A percentile compares a stretch with the other conserved stretches of the same genome.
Evolutionary conservation across 2,888 invertebrate genomes (phyloP).

Genomic region (Quadriops clusia): DNA sequence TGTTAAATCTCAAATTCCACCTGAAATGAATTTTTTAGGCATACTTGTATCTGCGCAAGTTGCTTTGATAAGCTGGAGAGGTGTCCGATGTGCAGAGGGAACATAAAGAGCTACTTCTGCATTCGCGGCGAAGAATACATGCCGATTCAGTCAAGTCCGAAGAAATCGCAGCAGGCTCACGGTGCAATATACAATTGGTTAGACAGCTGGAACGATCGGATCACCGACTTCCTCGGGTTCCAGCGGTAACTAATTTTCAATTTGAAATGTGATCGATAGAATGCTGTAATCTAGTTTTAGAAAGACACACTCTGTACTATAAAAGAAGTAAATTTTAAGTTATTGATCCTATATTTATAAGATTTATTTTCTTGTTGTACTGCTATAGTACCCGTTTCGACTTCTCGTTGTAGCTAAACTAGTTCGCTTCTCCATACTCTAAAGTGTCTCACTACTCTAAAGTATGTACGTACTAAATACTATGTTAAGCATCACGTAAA

Average conservation of each 20-base stretch:
- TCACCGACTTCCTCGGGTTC: conserved; percentile 65
- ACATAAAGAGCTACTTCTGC: conserved; percentile 74
- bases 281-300: no score
- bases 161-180: conserved; percentile 21
- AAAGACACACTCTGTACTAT: no score
- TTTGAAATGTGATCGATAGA: no score
- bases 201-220: conserved; percentile 56
- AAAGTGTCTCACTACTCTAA: no score
- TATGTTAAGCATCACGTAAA: no score
- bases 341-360: no score
- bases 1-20: background rate
- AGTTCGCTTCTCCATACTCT: no score
- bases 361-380: no score
- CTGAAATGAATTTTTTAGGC: conserved; percentile 45
- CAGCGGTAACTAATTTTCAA: conserved; percentile 35
- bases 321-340: no score
- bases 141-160: conserved; percentile 39
- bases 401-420: no score
- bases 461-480: no score
- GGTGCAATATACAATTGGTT: conserved; percentile 39
- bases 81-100: conserved; percentile 79
- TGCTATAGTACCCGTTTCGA: no score
- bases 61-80: conserved; percentile 72
- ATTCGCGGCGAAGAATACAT: conserved; percentile 66
- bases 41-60: conserved; percentile 72